Evolutionary conservation across 2,888 invertebrate species (phyloP), one percentile per base, ranked within the genome.

Genomic region (Cataglyphis livida): DNA sequence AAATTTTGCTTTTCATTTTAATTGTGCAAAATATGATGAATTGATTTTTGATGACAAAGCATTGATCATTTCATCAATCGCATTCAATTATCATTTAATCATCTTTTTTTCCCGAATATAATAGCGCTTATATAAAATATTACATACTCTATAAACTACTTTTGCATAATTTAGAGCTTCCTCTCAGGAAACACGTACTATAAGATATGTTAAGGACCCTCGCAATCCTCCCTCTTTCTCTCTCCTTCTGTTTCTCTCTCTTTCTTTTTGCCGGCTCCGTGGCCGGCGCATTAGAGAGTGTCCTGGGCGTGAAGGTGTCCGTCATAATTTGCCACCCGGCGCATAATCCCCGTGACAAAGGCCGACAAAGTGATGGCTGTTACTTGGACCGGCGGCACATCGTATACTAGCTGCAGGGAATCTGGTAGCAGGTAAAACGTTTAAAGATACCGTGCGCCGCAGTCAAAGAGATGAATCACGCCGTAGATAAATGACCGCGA

Each of bases 321-420:
- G 91, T 92, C 92, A 92, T 92, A 92, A 92, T 92, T 92, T 92
- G 92, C 92, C 91, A 92, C 89, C 89, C 90, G 90, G 87, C 91
- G 88, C 90, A 91, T 92, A 92, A 92, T 92, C 91, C 86, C 91
- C 92, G 90, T 91, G 90, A 92, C 92, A 88, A 91, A 92, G 90
- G 91, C 92, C 91, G 92, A 91, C 92, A 92, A 92, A 92, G 92
- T 90, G 89, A 89, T 88, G 90, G 87, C 90, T 88, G 88, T 92
- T 91, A 90, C 90, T 86, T 71, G 78, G 89, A 88, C 88, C 86
- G 85, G 87, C 87, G 87, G 87, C 85, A 87, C 88, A 87, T 86
- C 87, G 88, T 85, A 88, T 88, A 88, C 89, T 83, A 84, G 83
- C 88, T 84, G 81, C 85, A 75, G 85, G 87, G 88, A 91, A 91